phyloP scores from a whole-genome alignment of 2,888 invertebrate species.

The Neoitamus cyanurus region DNA sequence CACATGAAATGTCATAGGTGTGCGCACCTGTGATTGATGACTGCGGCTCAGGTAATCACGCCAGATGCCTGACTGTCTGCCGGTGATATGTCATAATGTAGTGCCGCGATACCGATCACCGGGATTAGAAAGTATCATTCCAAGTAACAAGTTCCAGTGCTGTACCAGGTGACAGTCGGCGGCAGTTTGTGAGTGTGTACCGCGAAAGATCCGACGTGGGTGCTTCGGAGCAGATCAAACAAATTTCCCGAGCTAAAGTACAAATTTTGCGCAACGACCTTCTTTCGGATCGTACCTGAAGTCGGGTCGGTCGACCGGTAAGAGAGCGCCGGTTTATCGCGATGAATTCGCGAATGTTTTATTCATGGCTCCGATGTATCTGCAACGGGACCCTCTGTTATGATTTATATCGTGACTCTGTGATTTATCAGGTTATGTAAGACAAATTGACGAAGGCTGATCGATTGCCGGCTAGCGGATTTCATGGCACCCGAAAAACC shows the following conservation, averaged over 20 bases:
- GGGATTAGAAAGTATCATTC: conserved; percentile 22
- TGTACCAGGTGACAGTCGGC: background rate
- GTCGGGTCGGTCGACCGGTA: background rate
- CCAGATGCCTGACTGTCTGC: background rate
- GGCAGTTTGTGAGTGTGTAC: background rate
- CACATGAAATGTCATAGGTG: background rate
- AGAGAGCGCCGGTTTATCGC: background rate
- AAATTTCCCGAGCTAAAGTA: conserved; percentile 8
- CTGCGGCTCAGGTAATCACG: background rate
- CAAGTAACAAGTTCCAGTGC: background rate
- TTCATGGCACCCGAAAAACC: conserved; percentile 2
- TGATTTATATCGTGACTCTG: conserved; percentile 27
- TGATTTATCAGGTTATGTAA: conserved; percentile 19
- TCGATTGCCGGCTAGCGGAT: background rate
- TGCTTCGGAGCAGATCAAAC: conserved; percentile 21
- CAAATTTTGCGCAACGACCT: background rate
- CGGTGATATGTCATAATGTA: background rate
- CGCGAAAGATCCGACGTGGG: background rate
- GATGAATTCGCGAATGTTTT: conserved; percentile 29
- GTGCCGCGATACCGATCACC: conserved; percentile 4
- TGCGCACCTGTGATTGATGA: conserved; percentile 24
- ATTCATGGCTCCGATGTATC: background rate
- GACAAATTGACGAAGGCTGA: conserved; percentile 33
- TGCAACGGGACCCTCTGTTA: conserved; percentile 24
- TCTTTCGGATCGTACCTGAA: background rate